Base-by-base conservation (phyloP, 2,113 vertebrate genomes). In the Sinosuthora webbiana region DNA sequence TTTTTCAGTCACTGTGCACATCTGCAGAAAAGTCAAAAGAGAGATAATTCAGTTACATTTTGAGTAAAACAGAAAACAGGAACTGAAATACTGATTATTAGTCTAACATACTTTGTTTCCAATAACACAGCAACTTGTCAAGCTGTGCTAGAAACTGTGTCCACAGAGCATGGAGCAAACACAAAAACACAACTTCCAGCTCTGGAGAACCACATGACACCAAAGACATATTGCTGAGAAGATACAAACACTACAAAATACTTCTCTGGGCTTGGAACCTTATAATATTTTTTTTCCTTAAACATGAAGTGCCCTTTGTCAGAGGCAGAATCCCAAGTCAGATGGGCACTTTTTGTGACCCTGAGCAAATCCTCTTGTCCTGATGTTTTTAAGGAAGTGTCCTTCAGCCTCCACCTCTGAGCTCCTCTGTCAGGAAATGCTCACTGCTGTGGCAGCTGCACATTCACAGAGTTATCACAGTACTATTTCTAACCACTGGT, bases 241-340 rank as follows among this genome's bases (percentile, higher is more conserved):
- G 17, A 25, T 17, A 39, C 0, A 0, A 86, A 64, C 0, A 0
- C 7, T 44, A 10, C 16, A 52, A 91, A 94, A 91, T 4, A 1
- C 3, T 44, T 55, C 42, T 37, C 19, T 41, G 42, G 8, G 24
- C 37, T 65, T 80, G 9, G 41, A 60, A 44, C 41, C 62, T 5
- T 25, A 6, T 22, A 14, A 6, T 2, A 2, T 12, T 10, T 60
- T 77, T 77, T 57, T 31, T 2, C 67, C 16, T 19, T 33, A 25
- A 47, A 42, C 10, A 22, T 0, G 6, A 25, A 53, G 28, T 5
- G 17, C 49, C 30, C 31, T 49, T 31, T 77, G 15, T 8, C 50
- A 92, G 71, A 62, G 39, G 17, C 33, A 77, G 33, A 74, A 67
- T 39, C 30, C 6, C 4, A 19, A n/a, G 14, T 20, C 55, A 74